Percentiles rank a stretch among this genome's conserved stretches.
These are phyloP conservation scores for Gymnopithys bicolor DNA, from an alignment of 2,797 vertebrate species.

Conservation along the genomic window DNA sequence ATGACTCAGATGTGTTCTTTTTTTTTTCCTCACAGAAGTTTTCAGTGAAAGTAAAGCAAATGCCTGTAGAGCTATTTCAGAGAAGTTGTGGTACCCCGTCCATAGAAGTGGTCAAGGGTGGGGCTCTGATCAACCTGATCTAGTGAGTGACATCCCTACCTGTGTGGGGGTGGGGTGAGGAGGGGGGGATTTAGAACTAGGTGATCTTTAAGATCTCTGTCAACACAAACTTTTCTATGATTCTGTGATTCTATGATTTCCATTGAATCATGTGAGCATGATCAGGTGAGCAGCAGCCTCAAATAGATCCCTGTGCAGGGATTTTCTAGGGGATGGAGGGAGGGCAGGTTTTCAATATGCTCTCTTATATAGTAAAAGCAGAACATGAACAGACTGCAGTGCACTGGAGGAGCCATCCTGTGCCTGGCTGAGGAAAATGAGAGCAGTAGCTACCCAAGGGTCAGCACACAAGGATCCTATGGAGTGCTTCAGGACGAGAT, in stretches of 20 bases:
- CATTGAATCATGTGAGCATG: too few species aligned
- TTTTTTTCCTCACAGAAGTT: not conserved
- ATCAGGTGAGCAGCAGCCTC: not conserved
- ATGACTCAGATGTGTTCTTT: slow-evolving; percentile 9
- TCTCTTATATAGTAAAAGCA: not conserved
- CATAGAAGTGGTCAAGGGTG: fast-evolving
- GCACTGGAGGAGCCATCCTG: not conserved
- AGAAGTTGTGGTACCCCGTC: not conserved
- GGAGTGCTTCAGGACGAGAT: not conserved
- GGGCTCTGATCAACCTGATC: not conserved
- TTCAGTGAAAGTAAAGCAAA: not conserved
- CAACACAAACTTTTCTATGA: not conserved
- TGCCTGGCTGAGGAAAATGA: not conserved
- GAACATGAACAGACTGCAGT: not conserved
- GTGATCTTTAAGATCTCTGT: not conserved
- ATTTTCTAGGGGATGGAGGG: not conserved
- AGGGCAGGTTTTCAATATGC: not conserved
- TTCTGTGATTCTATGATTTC: not conserved
- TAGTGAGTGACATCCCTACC: not conserved
- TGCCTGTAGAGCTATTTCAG: not conserved
- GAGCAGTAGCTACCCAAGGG: not conserved
- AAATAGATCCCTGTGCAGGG: not conserved
- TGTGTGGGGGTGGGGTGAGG: too few species aligned
- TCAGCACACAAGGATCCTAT: not conserved
- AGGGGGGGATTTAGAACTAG: not conserved